phyloP scores from a whole-genome alignment of 2,888 invertebrate species.

The Mimachlamys varia region DNA sequence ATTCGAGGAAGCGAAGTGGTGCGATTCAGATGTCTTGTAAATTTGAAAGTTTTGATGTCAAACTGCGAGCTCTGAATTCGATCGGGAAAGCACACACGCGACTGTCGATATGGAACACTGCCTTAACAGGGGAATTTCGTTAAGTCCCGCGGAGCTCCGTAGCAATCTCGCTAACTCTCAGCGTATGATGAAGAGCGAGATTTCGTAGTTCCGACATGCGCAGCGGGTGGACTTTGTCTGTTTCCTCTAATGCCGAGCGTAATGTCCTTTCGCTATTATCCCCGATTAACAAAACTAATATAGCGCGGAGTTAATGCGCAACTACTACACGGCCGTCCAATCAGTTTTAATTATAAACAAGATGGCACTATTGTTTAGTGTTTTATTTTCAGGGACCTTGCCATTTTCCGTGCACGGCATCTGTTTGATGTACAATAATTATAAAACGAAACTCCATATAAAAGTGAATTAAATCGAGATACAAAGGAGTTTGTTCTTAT shows the following conservation, averaged over 20 bases:
- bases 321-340: conserved; percentile 41
- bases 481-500: background rate
- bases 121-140: conserved; percentile 52
- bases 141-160: conserved; percentile 51
- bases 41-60: conserved; percentile 37
- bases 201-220: conserved; percentile 51
- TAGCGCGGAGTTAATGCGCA: conserved; percentile 43
- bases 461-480: conserved; percentile 22
- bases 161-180: conserved; percentile 42
- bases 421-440: conserved; percentile 33
- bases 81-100: conserved; percentile 45
- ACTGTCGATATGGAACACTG: conserved; percentile 42
- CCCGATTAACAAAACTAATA: conserved; percentile 54
- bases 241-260: conserved; percentile 48
- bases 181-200: conserved; percentile 46
- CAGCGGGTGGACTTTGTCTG: conserved; percentile 48
- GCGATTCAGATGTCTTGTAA: conserved; percentile 29
- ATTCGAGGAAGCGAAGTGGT: conserved; percentile 1
- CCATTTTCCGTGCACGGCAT: background rate
- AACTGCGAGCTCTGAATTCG: conserved; percentile 39
- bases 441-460: conserved; percentile 31
- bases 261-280: conserved; percentile 48
- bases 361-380: conserved; percentile 32
- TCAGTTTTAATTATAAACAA: conserved; percentile 50
- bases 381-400: conserved; percentile 32